phyloP scores from a whole-genome alignment of 2,888 invertebrate species.

The Chrysomela aeneicollis region DNA sequence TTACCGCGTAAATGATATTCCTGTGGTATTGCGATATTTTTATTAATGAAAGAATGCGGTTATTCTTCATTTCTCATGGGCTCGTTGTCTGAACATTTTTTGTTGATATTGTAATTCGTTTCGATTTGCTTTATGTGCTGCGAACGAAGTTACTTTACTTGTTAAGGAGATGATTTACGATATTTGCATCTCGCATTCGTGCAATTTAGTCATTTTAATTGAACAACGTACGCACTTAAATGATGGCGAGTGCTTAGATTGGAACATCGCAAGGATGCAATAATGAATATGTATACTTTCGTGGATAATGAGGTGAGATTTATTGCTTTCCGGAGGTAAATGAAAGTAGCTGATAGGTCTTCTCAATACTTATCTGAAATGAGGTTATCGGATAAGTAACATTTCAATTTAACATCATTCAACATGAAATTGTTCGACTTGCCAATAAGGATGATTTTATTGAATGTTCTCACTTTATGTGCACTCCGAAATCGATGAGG shows the following conservation, averaged over 20 bases:
- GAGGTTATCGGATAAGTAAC: too few relatives aligned
- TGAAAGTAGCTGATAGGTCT: background rate
- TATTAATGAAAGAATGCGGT: too few relatives aligned
- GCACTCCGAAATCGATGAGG: too few relatives aligned
- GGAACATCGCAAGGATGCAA: background rate
- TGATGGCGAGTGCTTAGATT: background rate
- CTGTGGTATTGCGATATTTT: too few relatives aligned
- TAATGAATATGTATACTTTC: background rate
- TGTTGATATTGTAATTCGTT: background rate
- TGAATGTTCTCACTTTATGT: too few relatives aligned
- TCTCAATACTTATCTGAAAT: too few relatives aligned
- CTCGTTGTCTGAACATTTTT: background rate
- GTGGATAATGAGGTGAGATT: background rate
- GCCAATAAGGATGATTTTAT: too few relatives aligned
- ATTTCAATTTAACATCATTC: too few relatives aligned
- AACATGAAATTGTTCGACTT: too few relatives aligned
- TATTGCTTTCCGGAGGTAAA: background rate
- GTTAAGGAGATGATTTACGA: background rate
- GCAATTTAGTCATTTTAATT: constrained; percentile 16
- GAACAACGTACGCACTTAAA: constrained; percentile 7
- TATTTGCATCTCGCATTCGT: background rate
- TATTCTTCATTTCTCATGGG: too few relatives aligned
- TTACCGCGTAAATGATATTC: too few relatives aligned
- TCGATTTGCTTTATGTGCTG: background rate
- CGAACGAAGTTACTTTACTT: background rate